Evolutionary conservation across 1,140 invertebrate genomes (phyloP).

Genomic region (Oreohelix idahoensis): DNA sequence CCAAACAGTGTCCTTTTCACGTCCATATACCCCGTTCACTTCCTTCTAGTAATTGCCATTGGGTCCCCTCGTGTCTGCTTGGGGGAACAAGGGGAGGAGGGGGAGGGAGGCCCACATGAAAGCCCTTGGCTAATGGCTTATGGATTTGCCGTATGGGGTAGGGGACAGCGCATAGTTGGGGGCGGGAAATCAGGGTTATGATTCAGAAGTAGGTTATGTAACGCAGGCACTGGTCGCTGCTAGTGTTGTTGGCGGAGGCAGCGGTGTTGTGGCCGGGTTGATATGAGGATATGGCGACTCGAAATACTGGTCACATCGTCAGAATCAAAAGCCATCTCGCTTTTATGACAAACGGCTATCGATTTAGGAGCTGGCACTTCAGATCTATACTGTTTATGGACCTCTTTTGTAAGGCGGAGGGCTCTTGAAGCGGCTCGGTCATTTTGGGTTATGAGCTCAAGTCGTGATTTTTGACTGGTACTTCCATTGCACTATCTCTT

Average conservation of each 20-base stretch:
- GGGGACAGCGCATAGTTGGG: neutral
- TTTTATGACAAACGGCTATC: slow-evolving; percentile 14
- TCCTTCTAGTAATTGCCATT: slow-evolving; percentile 16
- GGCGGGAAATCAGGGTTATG: slow-evolving; percentile 3
- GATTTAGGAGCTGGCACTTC: neutral
- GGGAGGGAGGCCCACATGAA: neutral
- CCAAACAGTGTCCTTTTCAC: slow-evolving; percentile 13
- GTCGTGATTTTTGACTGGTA: neutral
- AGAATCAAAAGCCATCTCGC: slow-evolving; percentile 7
- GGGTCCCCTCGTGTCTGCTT: neutral
- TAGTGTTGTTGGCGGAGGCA: neutral
- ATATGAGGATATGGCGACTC: neutral
- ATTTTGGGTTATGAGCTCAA: neutral
- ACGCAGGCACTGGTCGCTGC: neutral
- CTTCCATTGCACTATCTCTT: neutral
- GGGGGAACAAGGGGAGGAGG: neutral
- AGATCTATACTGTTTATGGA: slow-evolving; percentile 6
- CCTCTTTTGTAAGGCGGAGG: neutral
- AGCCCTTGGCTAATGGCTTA: slow-evolving; percentile 7
- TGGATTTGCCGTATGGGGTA: neutral
- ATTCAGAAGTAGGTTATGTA: slow-evolving; percentile 9
- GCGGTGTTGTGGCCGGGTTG: neutral
- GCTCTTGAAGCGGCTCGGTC: neutral
- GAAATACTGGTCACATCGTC: neutral
- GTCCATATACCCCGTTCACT: neutral